Conservation (phyloP, 2,888 invertebrate genomes). For the Lithophane leautieri region DNA sequence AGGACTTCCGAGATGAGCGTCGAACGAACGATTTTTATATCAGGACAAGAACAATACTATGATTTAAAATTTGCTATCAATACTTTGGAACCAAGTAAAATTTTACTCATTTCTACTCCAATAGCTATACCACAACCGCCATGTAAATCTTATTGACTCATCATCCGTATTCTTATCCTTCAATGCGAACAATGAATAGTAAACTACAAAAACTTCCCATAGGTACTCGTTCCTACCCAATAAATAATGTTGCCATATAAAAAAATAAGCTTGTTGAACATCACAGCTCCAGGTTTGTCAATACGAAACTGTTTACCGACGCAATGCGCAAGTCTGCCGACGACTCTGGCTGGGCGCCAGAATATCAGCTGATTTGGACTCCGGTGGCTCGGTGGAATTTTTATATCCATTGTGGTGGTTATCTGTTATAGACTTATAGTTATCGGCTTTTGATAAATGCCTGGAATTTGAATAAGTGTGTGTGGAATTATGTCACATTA, state of each 20-base stretch:
- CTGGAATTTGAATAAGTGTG: background rate
- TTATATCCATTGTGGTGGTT: slow-evolving; percentile 58
- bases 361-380: slow-evolving; percentile 77
- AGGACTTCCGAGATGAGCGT: background rate
- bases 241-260: slow-evolving; percentile 38
- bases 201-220: slow-evolving; percentile 2
- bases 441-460: background rate
- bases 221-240: background rate
- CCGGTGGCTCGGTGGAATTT: slow-evolving; percentile 56
- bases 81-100: background rate
- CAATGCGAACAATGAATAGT: slow-evolving; percentile 1
- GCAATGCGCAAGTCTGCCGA: slow-evolving; percentile 82
- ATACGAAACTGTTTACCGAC: slow-evolving; percentile 75
- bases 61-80: background rate
- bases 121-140: background rate
- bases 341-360: slow-evolving; percentile 76
- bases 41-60: background rate
- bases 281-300: slow-evolving; percentile 63
- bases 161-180: background rate
- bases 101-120: background rate
- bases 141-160: background rate
- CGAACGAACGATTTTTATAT: slow-evolving; percentile 8
- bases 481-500: background rate
- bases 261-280: slow-evolving; percentile 66
- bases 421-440: background rate